Evolutionary conservation across 2,113 vertebrate genomes (phyloP), one percentile per base, ranked within the genome.

Genomic region (Chloropsis hardwickii): DNA sequence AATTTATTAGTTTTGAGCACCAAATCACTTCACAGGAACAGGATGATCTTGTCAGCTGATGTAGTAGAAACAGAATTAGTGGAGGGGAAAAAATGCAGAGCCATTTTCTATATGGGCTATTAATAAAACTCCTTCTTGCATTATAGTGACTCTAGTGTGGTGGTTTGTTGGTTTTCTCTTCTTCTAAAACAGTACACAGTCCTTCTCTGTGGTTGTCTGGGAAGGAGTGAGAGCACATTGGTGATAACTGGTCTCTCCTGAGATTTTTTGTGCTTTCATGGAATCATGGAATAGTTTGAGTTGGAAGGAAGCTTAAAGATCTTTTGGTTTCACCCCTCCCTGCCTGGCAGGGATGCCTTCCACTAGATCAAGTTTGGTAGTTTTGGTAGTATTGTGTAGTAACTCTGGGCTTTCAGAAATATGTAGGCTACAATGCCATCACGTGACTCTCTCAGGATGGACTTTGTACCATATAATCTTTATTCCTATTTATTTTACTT

Each of bases 81-180:
- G 8, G 14, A 40, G 11, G 2, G 5, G 0, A 5, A 27, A 33
- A 15, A 16, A 31, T 62, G 31, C 5, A 53, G 10, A 16, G 12
- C 44, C 12, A 9, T 0, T 65, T 1, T 39, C 35, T 29, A 6
- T 16, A 23, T 4, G 24, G 31, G 5, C 40, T 73, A 11, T 28
- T 61, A 66, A 66, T 47, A 69, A 62, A 93, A 50, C 3, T 64
- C 2, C 53, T 66, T 53, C 24, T 29, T 69, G 24, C 1, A 1
- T 62, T 73, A 28, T 14, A 19, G 28, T n/a, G 48, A 61, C 9
- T 39, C 12, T 48, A 39, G 7, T 24, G 4, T 35, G 8, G 10
- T 28, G 8, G 15, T 29, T 65, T 56, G 15, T 44, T 81, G 25
- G 2, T 56, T 86, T 90, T 39, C 5, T 57, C 11, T 51, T 47